These are phyloP conservation scores for Xylota sylvarum DNA, from an alignment of 2,888 invertebrate species.

Conservation along the genomic window DNA sequence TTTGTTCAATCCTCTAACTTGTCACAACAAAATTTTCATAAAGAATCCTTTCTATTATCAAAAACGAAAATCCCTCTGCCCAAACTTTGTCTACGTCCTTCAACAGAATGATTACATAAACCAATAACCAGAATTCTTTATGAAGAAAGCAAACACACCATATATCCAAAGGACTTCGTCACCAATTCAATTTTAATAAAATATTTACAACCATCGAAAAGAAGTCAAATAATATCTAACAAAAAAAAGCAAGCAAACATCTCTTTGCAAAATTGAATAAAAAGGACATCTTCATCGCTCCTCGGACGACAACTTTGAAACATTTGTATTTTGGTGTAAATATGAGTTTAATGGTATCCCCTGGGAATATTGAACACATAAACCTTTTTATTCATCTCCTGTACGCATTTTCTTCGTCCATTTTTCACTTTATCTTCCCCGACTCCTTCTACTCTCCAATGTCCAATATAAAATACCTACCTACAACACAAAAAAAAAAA, in stretches of 20 bases:
- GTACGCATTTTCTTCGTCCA: constrained; percentile 55
- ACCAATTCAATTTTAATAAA: constrained; percentile 68
- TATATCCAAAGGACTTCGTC: constrained; percentile 38
- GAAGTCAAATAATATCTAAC: constrained; percentile 49
- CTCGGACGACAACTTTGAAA: constrained; percentile 46
- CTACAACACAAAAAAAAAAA: constrained; percentile 20
- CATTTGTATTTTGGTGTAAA: constrained; percentile 76
- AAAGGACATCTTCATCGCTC: constrained; percentile 58
- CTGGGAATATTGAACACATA: constrained; percentile 56
- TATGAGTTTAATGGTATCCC: constrained; percentile 78
- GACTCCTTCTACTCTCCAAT: constrained; percentile 7
- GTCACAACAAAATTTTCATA: too few relatives aligned
- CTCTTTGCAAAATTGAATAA: constrained; percentile 61
- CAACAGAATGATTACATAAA: neutral
- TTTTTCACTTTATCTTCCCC: constrained; percentile 59
- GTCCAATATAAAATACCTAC: constrained; percentile 41
- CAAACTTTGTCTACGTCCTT: too few relatives aligned
- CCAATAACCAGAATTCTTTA: neutral
- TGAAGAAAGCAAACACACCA: constrained; percentile 11
- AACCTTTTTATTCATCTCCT: constrained; percentile 30
- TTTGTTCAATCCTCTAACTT: too few relatives aligned
- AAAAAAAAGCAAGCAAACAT: constrained; percentile 21
- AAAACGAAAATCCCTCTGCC: too few relatives aligned
- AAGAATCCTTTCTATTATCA: too few relatives aligned
- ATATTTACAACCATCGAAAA: constrained; percentile 60